Evolutionary conservation across 2,888 invertebrate species (phyloP).

Genomic region (Ferrisia virgata): DNA sequence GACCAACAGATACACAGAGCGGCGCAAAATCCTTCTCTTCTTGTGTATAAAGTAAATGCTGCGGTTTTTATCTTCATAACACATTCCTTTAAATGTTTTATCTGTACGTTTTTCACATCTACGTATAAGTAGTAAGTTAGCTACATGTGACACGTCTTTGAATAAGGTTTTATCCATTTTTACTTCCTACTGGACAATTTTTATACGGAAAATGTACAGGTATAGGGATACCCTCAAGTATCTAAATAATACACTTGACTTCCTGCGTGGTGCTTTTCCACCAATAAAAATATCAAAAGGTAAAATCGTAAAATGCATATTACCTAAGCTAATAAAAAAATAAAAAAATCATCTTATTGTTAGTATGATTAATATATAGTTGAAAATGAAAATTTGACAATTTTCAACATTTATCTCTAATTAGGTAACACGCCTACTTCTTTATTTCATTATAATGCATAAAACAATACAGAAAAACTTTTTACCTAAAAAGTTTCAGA

Average conservation of each 20-base stretch:
- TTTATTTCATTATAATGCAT: not conserved
- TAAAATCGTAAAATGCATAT: no score
- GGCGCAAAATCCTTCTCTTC: not conserved
- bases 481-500: not conserved
- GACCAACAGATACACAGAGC: no score
- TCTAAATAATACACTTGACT: no score
- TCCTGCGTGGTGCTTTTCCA: no score
- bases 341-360: no score
- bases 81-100: conserved; percentile 16
- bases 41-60: not conserved
- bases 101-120: not conserved
- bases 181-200: no score
- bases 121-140: not conserved
- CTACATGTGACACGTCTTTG: not conserved
- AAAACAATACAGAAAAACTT: not conserved
- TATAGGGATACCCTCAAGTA: no score
- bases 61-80: not conserved
- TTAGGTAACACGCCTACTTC: not conserved
- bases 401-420: not conserved
- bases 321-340: no score
- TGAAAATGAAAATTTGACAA: not conserved
- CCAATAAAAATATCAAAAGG: no score
- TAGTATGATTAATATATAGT: no score
- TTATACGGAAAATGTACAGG: no score
- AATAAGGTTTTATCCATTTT: not conserved